Base-by-base conservation (phyloP, 2,113 vertebrate species). In the Oryzias javanicus region DNA sequence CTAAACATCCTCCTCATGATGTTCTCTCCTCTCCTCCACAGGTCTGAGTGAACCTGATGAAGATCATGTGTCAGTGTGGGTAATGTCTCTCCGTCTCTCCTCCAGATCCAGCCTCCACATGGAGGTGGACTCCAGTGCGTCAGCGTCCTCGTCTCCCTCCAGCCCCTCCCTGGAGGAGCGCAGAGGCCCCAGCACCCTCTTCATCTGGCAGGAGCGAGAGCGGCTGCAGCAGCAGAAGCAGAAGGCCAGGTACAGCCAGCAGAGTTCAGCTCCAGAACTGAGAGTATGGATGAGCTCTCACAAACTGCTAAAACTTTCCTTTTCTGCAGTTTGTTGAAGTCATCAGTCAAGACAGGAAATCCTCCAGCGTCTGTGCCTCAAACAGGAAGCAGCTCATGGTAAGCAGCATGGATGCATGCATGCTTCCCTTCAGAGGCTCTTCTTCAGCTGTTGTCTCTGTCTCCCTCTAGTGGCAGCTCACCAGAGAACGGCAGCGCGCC, bases 151-250 rank as follows among this genome's bases (percentile, higher is more conserved):
- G 0, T 70, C 65, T 0, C 81, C 88, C 6, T 86, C 87, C 63
- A 87, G 80, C 67, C 82, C 84, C 64, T 61, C 55, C 40, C 57
- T 86, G 41, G 88, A 95, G 79, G 94, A 94, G 74, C 82, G 91
- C 27, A 74, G 83, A n/a, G 87, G 89, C 19, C 95, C 95, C 0
- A 93, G 94, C 7, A 91, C 90, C 10, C 75, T 96, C 74, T 89
- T 91, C 49, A 79, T 95, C 76, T 96, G 95, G 95, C 93, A 94
- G 85, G 94, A 96, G 72, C 84, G 94, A 2, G 95, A 95, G 75
- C 85, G 92, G 6, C 74, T 73, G 22, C 86, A 88, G 18, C 92
- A 87, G 68, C 83, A 86, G 18, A 80, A 67, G 22, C 91, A 92
- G 73, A 90, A 79, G 67, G 60, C 69, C 70, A 87, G 78, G 85